A percentile compares a stretch with the other conserved stretches of the same genome.
Evolutionary conservation across 2,113 vertebrate species (phyloP).

Genomic region (Cepphus grylle): DNA sequence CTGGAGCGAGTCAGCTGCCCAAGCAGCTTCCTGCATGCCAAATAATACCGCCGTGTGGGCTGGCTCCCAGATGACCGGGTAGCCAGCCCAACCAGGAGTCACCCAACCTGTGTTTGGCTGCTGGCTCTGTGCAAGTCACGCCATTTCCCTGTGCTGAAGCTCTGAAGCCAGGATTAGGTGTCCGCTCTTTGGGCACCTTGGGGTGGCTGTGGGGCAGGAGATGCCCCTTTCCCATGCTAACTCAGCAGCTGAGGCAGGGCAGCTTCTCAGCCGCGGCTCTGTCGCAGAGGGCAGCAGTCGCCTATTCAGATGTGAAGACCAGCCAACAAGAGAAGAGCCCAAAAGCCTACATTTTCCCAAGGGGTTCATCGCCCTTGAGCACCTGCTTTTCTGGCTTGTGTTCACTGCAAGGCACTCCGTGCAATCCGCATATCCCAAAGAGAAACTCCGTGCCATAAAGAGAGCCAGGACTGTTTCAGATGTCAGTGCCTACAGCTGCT

Average conservation of each 20-base stretch:
- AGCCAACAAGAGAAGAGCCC: neutral
- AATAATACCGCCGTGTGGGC: neutral
- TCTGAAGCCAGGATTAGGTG: accelerated
- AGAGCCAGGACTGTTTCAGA: neutral
- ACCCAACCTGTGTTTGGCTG: accelerated
- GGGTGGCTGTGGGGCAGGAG: neutral
- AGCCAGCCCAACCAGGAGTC: neutral
- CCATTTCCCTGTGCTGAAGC: neutral
- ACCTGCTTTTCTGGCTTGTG: neutral
- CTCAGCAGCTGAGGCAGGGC: neutral
- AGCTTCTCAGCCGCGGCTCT: neutral
- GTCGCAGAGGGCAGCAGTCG: neutral
- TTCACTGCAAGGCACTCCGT: neutral
- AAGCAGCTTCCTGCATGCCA: neutral
- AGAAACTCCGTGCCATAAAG: neutral
- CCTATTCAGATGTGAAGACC: neutral
- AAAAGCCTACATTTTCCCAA: accelerated
- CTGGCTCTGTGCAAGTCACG: neutral
- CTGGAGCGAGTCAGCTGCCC: neutral
- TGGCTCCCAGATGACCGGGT: neutral
- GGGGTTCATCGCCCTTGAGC: neutral
- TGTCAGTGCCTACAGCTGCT: neutral
- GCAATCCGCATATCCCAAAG: neutral
- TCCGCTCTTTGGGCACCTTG: neutral
- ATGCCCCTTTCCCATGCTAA: accelerated